Conservation (phyloP, 2,797 vertebrate genomes). For the Acanthis flammea region DNA sequence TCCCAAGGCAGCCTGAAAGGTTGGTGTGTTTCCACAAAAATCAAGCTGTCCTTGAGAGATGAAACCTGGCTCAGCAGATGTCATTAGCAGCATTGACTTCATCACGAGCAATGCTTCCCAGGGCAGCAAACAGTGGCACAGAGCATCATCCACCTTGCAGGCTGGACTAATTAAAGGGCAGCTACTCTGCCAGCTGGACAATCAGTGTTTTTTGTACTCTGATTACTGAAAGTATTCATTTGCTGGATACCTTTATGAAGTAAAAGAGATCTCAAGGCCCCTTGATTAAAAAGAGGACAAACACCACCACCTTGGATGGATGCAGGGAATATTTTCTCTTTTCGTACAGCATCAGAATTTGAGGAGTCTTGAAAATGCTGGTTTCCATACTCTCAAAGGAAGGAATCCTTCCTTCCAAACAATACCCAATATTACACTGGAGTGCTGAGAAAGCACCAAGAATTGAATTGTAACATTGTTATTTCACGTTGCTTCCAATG, state of each 20-base stretch:
- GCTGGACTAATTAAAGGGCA: neutral
- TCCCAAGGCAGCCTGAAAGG: neutral
- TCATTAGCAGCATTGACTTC: neutral
- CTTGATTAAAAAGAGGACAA: neutral
- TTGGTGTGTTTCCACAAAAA: neutral
- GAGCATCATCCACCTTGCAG: neutral
- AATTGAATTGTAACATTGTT: neutral
- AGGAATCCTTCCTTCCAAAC: neutral
- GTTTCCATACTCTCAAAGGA: neutral
- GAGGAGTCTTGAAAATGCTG: neutral
- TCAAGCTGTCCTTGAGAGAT: neutral
- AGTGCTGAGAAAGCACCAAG: neutral
- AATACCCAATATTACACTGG: neutral
- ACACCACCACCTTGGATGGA: neutral
- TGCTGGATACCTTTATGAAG: neutral
- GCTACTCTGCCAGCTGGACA: neutral
- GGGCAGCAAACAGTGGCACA: neutral
- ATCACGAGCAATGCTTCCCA: neutral
- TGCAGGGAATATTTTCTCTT: neutral
- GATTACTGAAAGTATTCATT: neutral
- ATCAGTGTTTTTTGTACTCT: neutral
- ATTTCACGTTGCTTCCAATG: neutral
- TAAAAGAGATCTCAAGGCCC: neutral
- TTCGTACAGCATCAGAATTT: neutral
- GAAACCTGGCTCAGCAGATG: neutral